Conservation (phyloP, 2,797 vertebrate genomes). For the Dendrocincla tyrannina region DNA sequence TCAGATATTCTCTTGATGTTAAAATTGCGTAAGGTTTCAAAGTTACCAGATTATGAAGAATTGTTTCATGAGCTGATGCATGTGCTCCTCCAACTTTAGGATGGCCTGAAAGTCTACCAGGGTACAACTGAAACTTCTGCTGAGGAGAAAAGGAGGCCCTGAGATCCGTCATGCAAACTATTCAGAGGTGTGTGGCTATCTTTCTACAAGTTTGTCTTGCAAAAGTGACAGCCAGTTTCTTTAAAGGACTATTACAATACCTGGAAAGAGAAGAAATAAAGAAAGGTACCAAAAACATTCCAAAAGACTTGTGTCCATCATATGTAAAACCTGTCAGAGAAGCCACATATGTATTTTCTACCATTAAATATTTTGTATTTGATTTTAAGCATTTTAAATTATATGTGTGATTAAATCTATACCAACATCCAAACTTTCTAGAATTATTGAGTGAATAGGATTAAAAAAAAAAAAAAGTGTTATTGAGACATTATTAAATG, state of each 20-base stretch:
- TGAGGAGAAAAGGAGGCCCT: not conserved
- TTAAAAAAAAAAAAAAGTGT: not conserved
- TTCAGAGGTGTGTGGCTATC: not conserved
- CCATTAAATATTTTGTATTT: not conserved
- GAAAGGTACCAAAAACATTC: not conserved
- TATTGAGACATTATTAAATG: not conserved
- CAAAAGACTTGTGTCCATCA: not conserved
- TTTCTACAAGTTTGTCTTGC: not conserved
- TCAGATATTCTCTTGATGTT: not conserved
- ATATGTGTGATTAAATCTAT: not conserved
- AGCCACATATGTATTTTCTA: not conserved
- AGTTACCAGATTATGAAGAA: not conserved
- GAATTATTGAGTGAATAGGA: not conserved
- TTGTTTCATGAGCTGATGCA: not conserved
- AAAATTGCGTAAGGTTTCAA: not conserved
- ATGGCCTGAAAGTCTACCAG: not conserved
- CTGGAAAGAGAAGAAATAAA: not conserved
- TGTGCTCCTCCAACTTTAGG: accelerated
- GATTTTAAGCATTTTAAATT: not conserved
- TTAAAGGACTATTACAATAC: not conserved
- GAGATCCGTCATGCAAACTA: not conserved
- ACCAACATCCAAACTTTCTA: not conserved
- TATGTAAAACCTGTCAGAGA: not conserved
- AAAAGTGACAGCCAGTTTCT: not conserved
- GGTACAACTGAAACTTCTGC: not conserved